These are phyloP conservation scores for Xestobium rufovillosum DNA, from an alignment of 2,888 invertebrate species.

Conservation along the genomic window DNA sequence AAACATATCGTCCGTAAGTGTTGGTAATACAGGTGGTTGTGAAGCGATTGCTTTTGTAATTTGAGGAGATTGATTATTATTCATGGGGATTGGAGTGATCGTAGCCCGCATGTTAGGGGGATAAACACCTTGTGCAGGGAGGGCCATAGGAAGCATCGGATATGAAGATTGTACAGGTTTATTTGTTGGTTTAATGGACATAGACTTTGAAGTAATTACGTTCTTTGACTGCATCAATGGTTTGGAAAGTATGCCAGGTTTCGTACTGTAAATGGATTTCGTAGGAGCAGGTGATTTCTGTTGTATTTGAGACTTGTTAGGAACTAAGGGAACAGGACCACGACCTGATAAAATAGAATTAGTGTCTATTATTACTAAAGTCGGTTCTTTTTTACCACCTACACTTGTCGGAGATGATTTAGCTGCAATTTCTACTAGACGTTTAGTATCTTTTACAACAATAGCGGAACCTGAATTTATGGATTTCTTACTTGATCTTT, in stretches of 20 bases:
- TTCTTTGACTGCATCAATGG: slow-evolving; percentile 13
- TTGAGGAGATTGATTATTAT: slow-evolving; percentile 29
- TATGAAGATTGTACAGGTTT: slow-evolving; percentile 35
- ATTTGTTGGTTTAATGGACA: slow-evolving; percentile 19
- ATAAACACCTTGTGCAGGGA: slow-evolving; percentile 58
- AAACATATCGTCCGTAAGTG: slow-evolving; percentile 85
- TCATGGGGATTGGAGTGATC: slow-evolving; percentile 48
- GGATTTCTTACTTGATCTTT: slow-evolving; percentile 7
- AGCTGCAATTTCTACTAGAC: slow-evolving; percentile 60
- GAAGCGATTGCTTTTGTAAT: slow-evolving; percentile 18
- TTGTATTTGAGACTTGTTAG: slow-evolving; percentile 40
- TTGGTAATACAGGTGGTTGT: slow-evolving; percentile 57
- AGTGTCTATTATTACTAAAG: slow-evolving; percentile 71
- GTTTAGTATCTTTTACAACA: slow-evolving; percentile 65
- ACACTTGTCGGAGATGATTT: slow-evolving; percentile 44
- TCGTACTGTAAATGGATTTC: not conserved
- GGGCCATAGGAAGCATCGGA: slow-evolving; percentile 44
- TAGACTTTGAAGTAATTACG: slow-evolving; percentile 23
- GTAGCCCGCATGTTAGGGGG: slow-evolving; percentile 53
- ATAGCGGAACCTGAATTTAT: slow-evolving; percentile 42
- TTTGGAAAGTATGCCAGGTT: not conserved
- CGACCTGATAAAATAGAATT: slow-evolving; percentile 62
- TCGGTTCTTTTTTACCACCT: slow-evolving; percentile 61
- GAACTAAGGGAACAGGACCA: slow-evolving; percentile 48
- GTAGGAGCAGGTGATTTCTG: slow-evolving; percentile 26